phyloP scores from a whole-genome alignment of 2,888 invertebrate species.

The Cosmia pyralina region DNA sequence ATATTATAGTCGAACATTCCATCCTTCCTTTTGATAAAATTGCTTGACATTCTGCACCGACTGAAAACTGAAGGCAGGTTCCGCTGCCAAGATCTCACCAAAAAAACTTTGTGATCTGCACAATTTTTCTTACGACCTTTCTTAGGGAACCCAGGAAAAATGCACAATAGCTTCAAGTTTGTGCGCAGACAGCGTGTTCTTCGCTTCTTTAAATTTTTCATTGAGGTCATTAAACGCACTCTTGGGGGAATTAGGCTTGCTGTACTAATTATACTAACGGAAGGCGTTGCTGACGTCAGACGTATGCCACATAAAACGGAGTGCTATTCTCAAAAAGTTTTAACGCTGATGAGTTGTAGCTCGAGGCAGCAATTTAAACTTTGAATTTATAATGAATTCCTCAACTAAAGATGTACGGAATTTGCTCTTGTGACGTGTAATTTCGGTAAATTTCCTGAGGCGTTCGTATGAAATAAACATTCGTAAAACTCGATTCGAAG shows the following conservation, averaged over 20 bases:
- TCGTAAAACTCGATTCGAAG: slow-evolving; percentile 63
- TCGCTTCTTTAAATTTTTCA: slow-evolving; percentile 66
- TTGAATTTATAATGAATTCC: slow-evolving; percentile 83
- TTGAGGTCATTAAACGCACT: slow-evolving; percentile 73
- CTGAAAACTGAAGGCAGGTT: slow-evolving; percentile 26
- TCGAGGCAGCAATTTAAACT: slow-evolving; percentile 83
- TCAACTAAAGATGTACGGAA: slow-evolving; percentile 78
- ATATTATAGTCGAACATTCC: neutral
- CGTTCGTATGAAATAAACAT: slow-evolving; percentile 71
- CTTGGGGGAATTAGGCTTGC: slow-evolving; percentile 69
- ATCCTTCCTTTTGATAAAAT: slow-evolving; percentile 29
- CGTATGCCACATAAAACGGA: slow-evolving; percentile 74
- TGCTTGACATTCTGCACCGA: slow-evolving; percentile 20
- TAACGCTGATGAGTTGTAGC: slow-evolving; percentile 85
- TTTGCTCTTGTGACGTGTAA: slow-evolving; percentile 74
- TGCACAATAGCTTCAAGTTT: slow-evolving; percentile 35
- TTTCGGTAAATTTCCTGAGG: slow-evolving; percentile 69
- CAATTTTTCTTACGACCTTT: slow-evolving; percentile 28
- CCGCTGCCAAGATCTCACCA: slow-evolving; percentile 28
- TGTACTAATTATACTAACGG: slow-evolving; percentile 80
- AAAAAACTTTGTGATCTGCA: slow-evolving; percentile 29
- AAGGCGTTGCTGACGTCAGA: slow-evolving; percentile 69
- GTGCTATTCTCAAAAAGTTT: slow-evolving; percentile 77
- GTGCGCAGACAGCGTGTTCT: slow-evolving; percentile 44
- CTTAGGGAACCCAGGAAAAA: slow-evolving; percentile 34